Evolutionary conservation across 2,113 vertebrate genomes (phyloP).

Genomic region (Sciurus niger): DNA sequence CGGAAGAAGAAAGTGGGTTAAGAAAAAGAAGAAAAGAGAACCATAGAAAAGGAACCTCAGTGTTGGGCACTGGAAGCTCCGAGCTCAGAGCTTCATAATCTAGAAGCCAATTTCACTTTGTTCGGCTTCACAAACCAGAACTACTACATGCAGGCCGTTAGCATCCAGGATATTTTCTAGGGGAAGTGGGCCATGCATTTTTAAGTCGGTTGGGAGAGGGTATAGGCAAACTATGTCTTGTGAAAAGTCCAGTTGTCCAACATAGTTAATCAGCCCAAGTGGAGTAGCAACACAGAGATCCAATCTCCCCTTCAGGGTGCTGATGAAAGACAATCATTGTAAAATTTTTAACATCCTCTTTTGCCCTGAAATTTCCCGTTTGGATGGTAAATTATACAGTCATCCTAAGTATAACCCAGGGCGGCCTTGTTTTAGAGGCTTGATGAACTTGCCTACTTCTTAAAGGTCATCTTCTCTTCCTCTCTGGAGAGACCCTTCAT

Average conservation of each 20-base stretch:
- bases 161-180: background rate
- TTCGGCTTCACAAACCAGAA: background rate
- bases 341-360: background rate
- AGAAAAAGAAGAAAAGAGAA: background rate
- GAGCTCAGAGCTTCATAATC: background rate
- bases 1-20: background rate
- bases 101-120: background rate
- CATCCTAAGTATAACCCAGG: background rate
- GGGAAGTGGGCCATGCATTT: background rate
- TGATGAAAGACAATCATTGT: background rate
- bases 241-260: background rate
- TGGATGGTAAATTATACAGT: background rate
- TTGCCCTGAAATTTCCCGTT: background rate
- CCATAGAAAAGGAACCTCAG: background rate
- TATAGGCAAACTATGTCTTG: background rate
- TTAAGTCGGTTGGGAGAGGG: background rate
- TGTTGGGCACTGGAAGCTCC: background rate
- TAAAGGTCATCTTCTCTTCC: background rate
- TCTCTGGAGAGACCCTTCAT: background rate
- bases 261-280: background rate
- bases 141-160: background rate
- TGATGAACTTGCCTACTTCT: too few species aligned
- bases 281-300: background rate
- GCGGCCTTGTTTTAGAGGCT: background rate
- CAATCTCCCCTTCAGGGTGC: background rate